Conservation (phyloP, 2,888 invertebrate genomes). For the Erannis defoliaria region DNA sequence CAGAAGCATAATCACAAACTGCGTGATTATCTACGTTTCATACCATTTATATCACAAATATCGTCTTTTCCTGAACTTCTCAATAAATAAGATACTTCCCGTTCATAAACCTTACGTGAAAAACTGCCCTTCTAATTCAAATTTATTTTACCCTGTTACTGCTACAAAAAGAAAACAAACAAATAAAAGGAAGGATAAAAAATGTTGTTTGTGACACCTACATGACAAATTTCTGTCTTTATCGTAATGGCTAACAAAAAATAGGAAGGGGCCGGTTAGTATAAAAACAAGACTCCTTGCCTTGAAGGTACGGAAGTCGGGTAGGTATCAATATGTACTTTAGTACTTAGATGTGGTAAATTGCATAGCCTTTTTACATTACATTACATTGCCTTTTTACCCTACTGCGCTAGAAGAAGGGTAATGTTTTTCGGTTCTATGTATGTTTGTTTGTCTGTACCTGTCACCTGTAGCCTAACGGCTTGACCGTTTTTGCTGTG, state of each 20-base stretch:
- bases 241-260: constrained; percentile 21
- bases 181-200: constrained; percentile 46
- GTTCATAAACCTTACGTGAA: constrained; percentile 19
- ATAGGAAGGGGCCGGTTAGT: constrained; percentile 21
- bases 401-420: no score
- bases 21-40: neutral
- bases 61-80: neutral
- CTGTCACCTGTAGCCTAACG: no score
- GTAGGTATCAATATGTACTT: neutral
- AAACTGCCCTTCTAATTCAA: constrained; percentile 16
- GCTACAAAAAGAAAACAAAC: constrained; percentile 48
- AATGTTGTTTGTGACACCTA: constrained; percentile 43
- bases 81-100: constrained; percentile 7
- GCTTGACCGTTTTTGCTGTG: no score
- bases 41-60: neutral
- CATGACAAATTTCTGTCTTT: constrained; percentile 26
- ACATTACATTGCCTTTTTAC: no score
- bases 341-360: neutral
- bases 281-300: constrained; percentile 22
- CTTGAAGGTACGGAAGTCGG: constrained; percentile 10
- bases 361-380: no score
- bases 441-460: no score
- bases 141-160: constrained; percentile 25
- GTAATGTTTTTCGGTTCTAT: no score
- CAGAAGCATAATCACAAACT: neutral